Evolutionary conservation across 2,113 vertebrate species (phyloP).

Genomic region (Ahaetulla prasina): DNA sequence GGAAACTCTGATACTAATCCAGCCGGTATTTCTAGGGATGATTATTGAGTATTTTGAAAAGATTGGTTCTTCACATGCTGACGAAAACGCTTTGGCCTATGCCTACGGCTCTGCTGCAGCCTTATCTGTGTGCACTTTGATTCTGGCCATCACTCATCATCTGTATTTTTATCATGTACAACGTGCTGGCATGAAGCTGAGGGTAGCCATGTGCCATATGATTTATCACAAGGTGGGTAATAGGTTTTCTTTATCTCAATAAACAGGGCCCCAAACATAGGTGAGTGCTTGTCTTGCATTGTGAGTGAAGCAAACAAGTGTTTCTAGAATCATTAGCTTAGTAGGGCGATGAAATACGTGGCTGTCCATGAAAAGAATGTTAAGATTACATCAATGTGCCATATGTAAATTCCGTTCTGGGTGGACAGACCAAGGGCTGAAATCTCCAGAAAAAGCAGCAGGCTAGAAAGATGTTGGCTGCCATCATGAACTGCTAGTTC

Average conservation of each 20-base stretch:
- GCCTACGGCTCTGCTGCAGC: slow-evolving; percentile 71
- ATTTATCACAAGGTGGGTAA: slow-evolving; percentile 88
- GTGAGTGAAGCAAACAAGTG: neutral
- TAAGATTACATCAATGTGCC: neutral
- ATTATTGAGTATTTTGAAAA: slow-evolving; percentile 84
- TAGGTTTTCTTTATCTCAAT: neutral
- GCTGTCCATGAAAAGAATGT: neutral
- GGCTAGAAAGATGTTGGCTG: neutral
- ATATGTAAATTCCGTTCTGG: neutral
- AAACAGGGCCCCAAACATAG: neutral
- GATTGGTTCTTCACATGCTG: slow-evolving; percentile 36
- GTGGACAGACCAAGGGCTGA: neutral
- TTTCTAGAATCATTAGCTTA: neutral
- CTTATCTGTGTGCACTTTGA: slow-evolving; percentile 70
- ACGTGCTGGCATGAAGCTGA: slow-evolving; percentile 83
- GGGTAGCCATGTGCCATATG: slow-evolving; percentile 92
- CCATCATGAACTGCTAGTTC: neutral
- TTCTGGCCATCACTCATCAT: slow-evolving; percentile 79
- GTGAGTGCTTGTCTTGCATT: neutral
- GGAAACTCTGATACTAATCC: slow-evolving; percentile 80
- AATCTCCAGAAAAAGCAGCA: neutral
- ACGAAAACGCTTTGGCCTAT: slow-evolving; percentile 48
- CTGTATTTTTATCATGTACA: slow-evolving; percentile 87
- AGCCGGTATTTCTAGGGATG: slow-evolving; percentile 84
- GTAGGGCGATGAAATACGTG: neutral